Base-by-base conservation (phyloP, 2,888 invertebrate genomes). In the Thereva nobilitata region DNA sequence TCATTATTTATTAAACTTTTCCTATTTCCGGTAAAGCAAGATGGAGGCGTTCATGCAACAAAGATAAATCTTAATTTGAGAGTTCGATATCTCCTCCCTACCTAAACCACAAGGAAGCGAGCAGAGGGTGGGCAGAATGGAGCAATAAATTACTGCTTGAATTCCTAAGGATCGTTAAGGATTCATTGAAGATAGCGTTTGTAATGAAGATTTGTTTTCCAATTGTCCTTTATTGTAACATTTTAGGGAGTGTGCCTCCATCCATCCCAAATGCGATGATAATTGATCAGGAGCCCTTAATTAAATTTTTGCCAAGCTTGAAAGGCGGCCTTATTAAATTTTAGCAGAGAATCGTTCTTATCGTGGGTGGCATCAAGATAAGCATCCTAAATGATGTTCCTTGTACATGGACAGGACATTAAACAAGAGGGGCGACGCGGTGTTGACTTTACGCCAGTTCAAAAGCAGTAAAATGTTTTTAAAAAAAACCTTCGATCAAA, bases 401-500 rank as follows among this genome's bases (percentile, higher is more conserved):
- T 52, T 34, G 52, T 3, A 35, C 23, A 23, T 52, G 8, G 8
- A 52, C 35, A 23, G 8, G 8, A 52, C 35, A 23, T 23, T 35
- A 5, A 35, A 5, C 23, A 35, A 8, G 38, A n/a, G 47, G 49
- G 38, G 38, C 49, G 49, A 37, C 38, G 9, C 37, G 38, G 3
- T 35, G 35, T 45, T 47, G 38, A 49, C 49, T 47, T 59, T 59
- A 23, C 40, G 10, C 38, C 59, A 37, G 38, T 47, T 59, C 38
- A 37, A 40, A 59, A 45, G 49, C 59, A 59, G 45, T 59, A 59
- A 59, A 59, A 59, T 47, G 59, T 59, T 59, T 59, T 45, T 47
- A 59, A 59, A 59, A 59, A 45, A 38, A 23, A 23, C 23, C 38
- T 47, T 59, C 49, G 59, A 49, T 59, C 59, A 23, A 23, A 23